These are phyloP conservation scores for Heliconius ethilla DNA, from an alignment of 2,888 invertebrate species.

Conservation along the genomic window DNA sequence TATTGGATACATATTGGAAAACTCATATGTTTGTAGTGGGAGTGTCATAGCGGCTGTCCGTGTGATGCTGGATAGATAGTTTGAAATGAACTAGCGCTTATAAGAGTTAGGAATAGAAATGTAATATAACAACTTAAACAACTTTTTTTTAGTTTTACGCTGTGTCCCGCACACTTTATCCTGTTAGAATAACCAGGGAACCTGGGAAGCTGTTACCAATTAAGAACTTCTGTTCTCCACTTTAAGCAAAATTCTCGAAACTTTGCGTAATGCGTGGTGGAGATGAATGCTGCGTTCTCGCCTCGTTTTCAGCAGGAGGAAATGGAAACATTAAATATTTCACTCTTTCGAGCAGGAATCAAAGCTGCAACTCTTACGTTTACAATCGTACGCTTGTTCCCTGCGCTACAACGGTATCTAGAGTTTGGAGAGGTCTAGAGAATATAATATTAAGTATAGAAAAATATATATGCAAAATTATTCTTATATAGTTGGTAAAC, in stretches of 20 bases:
- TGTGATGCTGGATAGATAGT: background rate
- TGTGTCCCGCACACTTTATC: too few species aligned
- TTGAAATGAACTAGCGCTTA: background rate
- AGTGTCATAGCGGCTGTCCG: background rate
- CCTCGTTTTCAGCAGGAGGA: background rate
- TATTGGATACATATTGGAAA: slow-evolving; percentile 42
- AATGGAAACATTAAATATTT: too few species aligned
- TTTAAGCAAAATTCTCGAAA: background rate
- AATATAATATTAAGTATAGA: background rate
- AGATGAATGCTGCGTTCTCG: background rate
- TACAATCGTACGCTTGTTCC: too few species aligned
- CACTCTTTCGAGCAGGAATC: too few species aligned
- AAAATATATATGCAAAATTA: too few species aligned
- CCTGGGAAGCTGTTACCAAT: background rate
- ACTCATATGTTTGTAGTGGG: slow-evolving; percentile 29
- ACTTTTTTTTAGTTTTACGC: too few species aligned
- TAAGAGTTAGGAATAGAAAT: background rate
- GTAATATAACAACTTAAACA: too few species aligned
- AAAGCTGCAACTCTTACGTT: too few species aligned
- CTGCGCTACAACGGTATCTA: too few species aligned
- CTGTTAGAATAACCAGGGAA: background rate
- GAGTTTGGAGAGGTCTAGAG: too few species aligned
- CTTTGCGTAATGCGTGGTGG: background rate
- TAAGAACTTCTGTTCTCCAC: background rate
- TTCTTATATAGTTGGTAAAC: background rate